phyloP scores from a whole-genome alignment of 2,888 invertebrate species.

The Cephus nigrinus region DNA sequence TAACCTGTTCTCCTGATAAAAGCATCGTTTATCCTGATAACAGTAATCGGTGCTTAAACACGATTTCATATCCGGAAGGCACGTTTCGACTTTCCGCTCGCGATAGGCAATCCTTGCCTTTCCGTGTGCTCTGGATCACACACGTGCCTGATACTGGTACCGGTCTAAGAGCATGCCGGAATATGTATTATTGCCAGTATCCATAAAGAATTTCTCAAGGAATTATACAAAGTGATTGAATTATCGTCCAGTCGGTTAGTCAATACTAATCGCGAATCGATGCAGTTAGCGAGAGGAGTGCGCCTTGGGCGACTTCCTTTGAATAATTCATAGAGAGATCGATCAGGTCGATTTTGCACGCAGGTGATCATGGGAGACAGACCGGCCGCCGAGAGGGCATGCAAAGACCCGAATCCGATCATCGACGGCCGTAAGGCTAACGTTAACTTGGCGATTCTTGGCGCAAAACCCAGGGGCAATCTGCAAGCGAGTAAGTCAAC shows the following conservation, averaged over 20 bases:
- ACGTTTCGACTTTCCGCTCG: slow-evolving; percentile 29
- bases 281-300: too few relatives aligned
- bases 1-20: slow-evolving; percentile 28
- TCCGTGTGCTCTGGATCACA: neutral
- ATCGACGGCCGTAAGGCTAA: slow-evolving; percentile 99
- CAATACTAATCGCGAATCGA: too few relatives aligned
- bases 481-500: slow-evolving; percentile 78
- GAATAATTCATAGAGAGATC: neutral
- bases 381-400: slow-evolving; percentile 93
- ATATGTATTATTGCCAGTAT: too few relatives aligned
- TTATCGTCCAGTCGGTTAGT: too few relatives aligned
- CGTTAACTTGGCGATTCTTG: slow-evolving; percentile 96
- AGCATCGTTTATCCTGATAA: slow-evolving; percentile 29
- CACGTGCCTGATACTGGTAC: neutral
- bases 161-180: too few relatives aligned
- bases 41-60: slow-evolving; percentile 33
- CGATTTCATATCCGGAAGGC: slow-evolving; percentile 30
- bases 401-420: slow-evolving; percentile 98
- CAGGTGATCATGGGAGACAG: slow-evolving; percentile 99
- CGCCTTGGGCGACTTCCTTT: neutral
- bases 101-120: slow-evolving; percentile 19
- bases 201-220: too few relatives aligned
- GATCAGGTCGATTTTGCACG: slow-evolving; percentile 48
- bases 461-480: slow-evolving; percentile 95
- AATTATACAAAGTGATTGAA: too few relatives aligned